Base-by-base conservation (phyloP, 2,113 vertebrate genomes). In the Actenoides hombroni region DNA sequence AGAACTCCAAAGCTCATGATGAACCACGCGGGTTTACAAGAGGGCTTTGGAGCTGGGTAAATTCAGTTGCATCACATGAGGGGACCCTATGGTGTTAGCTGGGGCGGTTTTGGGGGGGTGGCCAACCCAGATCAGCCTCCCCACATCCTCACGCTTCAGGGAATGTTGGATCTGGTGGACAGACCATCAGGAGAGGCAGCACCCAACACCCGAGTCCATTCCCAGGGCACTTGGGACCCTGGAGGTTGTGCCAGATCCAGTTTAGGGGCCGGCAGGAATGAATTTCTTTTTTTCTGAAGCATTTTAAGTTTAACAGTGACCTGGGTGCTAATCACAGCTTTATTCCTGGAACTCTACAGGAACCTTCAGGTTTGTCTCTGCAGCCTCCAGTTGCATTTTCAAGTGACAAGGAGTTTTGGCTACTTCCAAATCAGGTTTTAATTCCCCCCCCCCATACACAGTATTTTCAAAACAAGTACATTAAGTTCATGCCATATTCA, bases 181-280 rank as follows among this genome's bases (percentile, higher is more conserved):
- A 37, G 40, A 25, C 19, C 14, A 0, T 21, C 39, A 24, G 77
- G 39, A 70, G 40, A 29, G 39, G 46, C 37, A 29, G 35, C 29
- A 53, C 16, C 24, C 53, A 18, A 16, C 19, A 19, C 6, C 33
- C 1, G 1, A 18, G 25, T 2, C 33, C 3, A 0, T 39, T 44
- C 37, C 42, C 2, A 0, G 23, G 49, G 26, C 24, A 3, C 37
- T 57, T 31, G 4, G 14, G 17, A 16, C 5, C 4, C 16, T 4
- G 40, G 44, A 24, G 64, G n/a, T n/a, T 28, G 56, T 33, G 24
- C 44, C 44, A 4, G 3, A 2, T 6, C 11, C 6, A 19, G 16
- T 11, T 37, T 35, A 9, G 0, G 2, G 9, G 14, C 21, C 4
- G 3, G 40, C 42, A 40, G 79, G 16, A 73, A 19, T 2, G 8